Percentiles rank a stretch among this genome's conserved stretches.
Evolutionary conservation across 2,797 vertebrate species (phyloP).

Genomic region (Pseudomugil gertrudae): DNA sequence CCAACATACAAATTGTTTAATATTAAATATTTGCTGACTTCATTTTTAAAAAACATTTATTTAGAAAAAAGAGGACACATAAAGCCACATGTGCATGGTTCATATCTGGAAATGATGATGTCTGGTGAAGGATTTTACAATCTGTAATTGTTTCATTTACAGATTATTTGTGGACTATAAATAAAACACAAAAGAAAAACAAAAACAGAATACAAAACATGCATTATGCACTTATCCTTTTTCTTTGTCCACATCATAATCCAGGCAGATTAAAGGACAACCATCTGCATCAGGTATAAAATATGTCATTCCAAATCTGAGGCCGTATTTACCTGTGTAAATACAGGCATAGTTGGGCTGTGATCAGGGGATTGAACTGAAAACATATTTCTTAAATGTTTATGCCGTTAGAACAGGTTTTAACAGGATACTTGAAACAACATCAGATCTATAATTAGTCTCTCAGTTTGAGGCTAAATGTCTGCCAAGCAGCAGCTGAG

Average conservation of each 20-base stretch:
- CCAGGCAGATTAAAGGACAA: neutral
- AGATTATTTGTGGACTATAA: slow-evolving; percentile 12
- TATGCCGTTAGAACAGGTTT: slow-evolving; percentile 15
- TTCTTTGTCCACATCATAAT: slow-evolving; percentile 8
- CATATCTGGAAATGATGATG: neutral
- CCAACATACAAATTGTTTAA: too few relatives aligned
- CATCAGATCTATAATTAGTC: neutral
- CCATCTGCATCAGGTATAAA: neutral
- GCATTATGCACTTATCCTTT: neutral
- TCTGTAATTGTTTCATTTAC: slow-evolving; percentile 37
- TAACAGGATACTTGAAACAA: neutral
- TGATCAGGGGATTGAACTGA: neutral
- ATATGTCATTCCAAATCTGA: neutral
- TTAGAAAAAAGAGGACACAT: too few relatives aligned
- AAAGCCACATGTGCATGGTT: too few relatives aligned
- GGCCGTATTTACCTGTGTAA: slow-evolving; percentile 1
- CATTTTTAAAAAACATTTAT: neutral
- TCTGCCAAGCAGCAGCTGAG: neutral
- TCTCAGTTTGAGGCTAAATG: slow-evolving; percentile 9
- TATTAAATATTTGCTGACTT: too few relatives aligned
- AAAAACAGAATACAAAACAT: neutral
- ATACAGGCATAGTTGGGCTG: neutral
- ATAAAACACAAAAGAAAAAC: neutral
- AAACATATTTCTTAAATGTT: slow-evolving; percentile 1
- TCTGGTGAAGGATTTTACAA: too few relatives aligned